Evolutionary conservation across 2,113 vertebrate species (phyloP).

Genomic region (Rafetus swinhoei): DNA sequence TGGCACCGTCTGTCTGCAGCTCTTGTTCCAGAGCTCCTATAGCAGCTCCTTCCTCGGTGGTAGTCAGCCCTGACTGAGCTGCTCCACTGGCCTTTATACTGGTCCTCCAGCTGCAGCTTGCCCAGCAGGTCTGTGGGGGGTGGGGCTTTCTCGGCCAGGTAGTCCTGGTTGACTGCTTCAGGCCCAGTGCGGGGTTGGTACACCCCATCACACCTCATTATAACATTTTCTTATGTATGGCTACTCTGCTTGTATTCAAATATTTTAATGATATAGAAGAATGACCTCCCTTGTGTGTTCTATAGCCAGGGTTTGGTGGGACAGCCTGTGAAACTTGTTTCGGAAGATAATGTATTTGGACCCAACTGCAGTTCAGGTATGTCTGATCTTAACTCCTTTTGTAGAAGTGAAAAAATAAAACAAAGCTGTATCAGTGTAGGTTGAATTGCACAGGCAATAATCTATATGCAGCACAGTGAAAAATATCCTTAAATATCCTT

Average conservation of each 20-base stretch:
- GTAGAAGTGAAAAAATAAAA: not conserved
- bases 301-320: constrained; percentile 86
- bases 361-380: constrained; percentile 86
- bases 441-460: not conserved
- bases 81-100: too few relatives aligned
- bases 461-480: not conserved
- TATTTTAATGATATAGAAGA: accelerated
- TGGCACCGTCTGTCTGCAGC: too few relatives aligned
- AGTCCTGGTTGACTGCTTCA: too few relatives aligned
- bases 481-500: not conserved
- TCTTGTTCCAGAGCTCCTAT: too few relatives aligned
- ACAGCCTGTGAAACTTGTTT: constrained; percentile 91
- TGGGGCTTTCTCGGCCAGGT: too few relatives aligned
- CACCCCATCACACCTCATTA: not conserved
- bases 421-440: not conserved
- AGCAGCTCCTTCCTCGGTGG: too few relatives aligned
- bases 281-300: constrained; percentile 16
- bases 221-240: not conserved
- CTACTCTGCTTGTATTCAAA: not conserved
- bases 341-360: constrained; percentile 82
- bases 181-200: too few relatives aligned
- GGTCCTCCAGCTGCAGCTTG: too few relatives aligned
- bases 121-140: too few relatives aligned
- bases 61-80: too few relatives aligned
- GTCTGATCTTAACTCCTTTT: not conserved